Evolutionary conservation across 2,113 vertebrate species (phyloP).

Genomic region (Ceyx melanurus): DNA sequence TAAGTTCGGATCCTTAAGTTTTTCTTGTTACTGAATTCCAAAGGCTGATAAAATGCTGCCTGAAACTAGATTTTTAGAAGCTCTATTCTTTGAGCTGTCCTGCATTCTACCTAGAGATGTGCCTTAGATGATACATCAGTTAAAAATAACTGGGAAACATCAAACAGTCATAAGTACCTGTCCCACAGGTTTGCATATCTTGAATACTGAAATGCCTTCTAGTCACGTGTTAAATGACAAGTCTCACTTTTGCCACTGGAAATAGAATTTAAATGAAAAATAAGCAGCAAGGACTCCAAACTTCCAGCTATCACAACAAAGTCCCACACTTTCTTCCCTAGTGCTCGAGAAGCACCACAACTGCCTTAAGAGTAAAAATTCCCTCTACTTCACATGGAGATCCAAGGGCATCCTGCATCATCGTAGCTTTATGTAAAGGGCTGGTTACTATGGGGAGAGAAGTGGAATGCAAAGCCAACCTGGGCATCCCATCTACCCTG

Average conservation of each 20-base stretch:
- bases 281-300: not conserved
- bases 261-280: not conserved
- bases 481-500: not conserved
- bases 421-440: not conserved
- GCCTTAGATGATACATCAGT: slow-evolving; percentile 7
- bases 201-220: slow-evolving; percentile 1
- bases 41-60: not conserved
- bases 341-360: not conserved
- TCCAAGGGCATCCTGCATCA: not conserved
- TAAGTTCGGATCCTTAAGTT: not conserved
- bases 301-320: not conserved
- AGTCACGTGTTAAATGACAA: not conserved
- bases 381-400: not conserved
- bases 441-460: not conserved
- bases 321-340: not conserved
- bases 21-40: not conserved
- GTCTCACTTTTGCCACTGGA: not conserved
- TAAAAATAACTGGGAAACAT: slow-evolving; percentile 44
- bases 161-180: not conserved
- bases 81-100: not conserved
- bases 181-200: slow-evolving; percentile 4
- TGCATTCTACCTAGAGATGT: not conserved
- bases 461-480: not conserved
- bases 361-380: not conserved
- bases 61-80: not conserved